Evolutionary conservation across 1,140 invertebrate genomes (phyloP), one percentile per base, ranked within the genome.

Genomic region (Tetramorium alpestre): DNA sequence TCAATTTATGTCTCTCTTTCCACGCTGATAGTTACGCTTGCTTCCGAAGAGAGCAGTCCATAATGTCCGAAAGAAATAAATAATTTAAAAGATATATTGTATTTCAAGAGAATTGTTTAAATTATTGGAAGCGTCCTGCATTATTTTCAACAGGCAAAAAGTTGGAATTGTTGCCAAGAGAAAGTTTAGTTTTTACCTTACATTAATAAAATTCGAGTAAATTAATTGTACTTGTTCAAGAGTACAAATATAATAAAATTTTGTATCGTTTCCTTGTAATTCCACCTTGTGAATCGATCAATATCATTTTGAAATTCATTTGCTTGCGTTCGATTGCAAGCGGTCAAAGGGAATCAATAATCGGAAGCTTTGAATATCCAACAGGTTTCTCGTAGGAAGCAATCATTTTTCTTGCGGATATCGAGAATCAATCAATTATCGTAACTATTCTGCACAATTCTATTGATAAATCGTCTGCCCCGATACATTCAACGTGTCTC

Each of bases 351-450:
- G 67, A 60, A 73, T 60, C 80, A 60, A 84, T 84, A 75, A 84
- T 73, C 54, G 80, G 41, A 84, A 84, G 80, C 69, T 73, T 73
- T 73, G 80, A 84, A 84, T 84, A 84, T 41, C 69, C 80, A 84
- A 84, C 69, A 84, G 80, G 25, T 84, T 75, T 22, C 69, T 84
- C 69, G 28, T 38, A 56, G 54, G 25, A 73, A 73, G 69, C 56
- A 62, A 72, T 73, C 80, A 75, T 84, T 84, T 75, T 84, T 84
- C 80, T 84, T 75, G 69, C 80, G 80, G 80, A 73, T 73, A 84
- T 84, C 80, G 80, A 62, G 44, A 84, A 84, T 84, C 80, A 75
- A 84, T 84, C 69, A 73, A 84, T 84, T 84, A 84, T 54, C 18
- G 54, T 49, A 47, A 60, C 69, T 56, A 73, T 84, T 84, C 41